Percentiles rank a stretch among this genome's conserved stretches.
These are phyloP conservation scores for Aradophagus sp. DNA, from an alignment of 1,140 invertebrate species.

Conservation along the genomic window DNA sequence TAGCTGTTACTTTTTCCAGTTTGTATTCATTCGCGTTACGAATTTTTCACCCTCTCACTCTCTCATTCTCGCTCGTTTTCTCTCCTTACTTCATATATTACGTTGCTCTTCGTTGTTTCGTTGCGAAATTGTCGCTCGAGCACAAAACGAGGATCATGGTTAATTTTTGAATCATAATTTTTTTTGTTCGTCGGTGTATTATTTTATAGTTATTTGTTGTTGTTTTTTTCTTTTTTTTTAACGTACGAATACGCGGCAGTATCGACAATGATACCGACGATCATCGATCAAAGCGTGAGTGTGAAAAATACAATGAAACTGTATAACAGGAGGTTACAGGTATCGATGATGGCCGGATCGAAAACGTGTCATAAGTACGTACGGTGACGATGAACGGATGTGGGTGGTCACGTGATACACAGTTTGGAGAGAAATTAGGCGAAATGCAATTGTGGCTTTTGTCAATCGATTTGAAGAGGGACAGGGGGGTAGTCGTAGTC, in stretches of 20 bases:
- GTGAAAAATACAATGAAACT: constrained; percentile 56
- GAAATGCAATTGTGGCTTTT: constrained; percentile 44
- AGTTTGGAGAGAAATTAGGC: constrained; percentile 47
- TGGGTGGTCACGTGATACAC: constrained; percentile 17
- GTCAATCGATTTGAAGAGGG: constrained; percentile 43
- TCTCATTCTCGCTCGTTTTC: neutral
- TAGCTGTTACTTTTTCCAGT: too few relatives aligned
- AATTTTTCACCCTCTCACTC: too few relatives aligned
- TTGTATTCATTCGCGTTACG: too few relatives aligned
- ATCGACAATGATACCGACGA: constrained; percentile 55
- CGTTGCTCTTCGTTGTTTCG: constrained; percentile 43
- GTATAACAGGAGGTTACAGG: constrained; percentile 53
- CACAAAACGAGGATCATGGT: constrained; percentile 34
- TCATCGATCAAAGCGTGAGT: constrained; percentile 53
- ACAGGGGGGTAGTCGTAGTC: too few relatives aligned
- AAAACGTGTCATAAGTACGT: constrained; percentile 44
- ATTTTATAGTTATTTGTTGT: constrained; percentile 36
- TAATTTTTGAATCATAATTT: neutral
- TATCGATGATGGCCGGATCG: constrained; percentile 57
- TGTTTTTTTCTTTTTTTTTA: constrained; percentile 45
- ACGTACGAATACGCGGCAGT: constrained; percentile 57
- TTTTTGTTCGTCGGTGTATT: constrained; percentile 12
- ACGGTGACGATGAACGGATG: constrained; percentile 36
- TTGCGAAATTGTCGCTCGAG: constrained; percentile 38
- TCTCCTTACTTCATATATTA: constrained; percentile 11